Percentiles rank a stretch among this genome's conserved stretches.
Evolutionary conservation across 1,140 invertebrate genomes (phyloP).

Genomic region (Meloidogyne chitwoodi): DNA sequence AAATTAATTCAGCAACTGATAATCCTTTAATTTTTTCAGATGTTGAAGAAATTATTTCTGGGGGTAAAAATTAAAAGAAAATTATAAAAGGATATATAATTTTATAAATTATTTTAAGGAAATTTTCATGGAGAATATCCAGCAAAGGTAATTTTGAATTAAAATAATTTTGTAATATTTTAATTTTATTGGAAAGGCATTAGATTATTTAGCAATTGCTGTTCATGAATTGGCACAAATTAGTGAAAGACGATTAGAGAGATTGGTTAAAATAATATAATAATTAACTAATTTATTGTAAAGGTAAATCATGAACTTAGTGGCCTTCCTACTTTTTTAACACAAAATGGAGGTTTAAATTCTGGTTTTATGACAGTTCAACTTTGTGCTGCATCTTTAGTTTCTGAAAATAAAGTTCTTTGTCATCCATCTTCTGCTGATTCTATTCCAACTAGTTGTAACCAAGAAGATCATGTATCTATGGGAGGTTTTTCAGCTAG

Average conservation of each 20-base stretch:
- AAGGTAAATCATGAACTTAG: conserved; percentile 68
- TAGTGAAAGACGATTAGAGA: conserved; percentile 71
- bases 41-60: conserved; percentile 70
- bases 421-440: conserved; percentile 70
- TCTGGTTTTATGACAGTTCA: conserved; percentile 76
- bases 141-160: conserved; percentile 64
- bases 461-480: conserved; percentile 74
- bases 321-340: conserved; percentile 68
- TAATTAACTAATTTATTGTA: neutral
- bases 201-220: conserved; percentile 73
- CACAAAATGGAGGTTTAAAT: conserved; percentile 71
- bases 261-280: conserved; percentile 62
- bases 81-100: conserved; percentile 51
- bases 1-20: conserved; percentile 74
- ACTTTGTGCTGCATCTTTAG: conserved; percentile 70
- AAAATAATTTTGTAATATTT: conserved; percentile 32
- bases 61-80: conserved; percentile 65
- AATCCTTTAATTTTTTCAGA: conserved; percentile 74
- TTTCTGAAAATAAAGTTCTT: conserved; percentile 73
- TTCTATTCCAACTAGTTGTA: conserved; percentile 70
- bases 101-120: conserved; percentile 68
- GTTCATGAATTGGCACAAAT: conserved; percentile 72
- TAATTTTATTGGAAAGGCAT: conserved; percentile 59
- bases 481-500: conserved; percentile 74
- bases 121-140: conserved; percentile 74